phyloP scores from a whole-genome alignment of 2,113 vertebrate genomes.

The Meles meles region DNA sequence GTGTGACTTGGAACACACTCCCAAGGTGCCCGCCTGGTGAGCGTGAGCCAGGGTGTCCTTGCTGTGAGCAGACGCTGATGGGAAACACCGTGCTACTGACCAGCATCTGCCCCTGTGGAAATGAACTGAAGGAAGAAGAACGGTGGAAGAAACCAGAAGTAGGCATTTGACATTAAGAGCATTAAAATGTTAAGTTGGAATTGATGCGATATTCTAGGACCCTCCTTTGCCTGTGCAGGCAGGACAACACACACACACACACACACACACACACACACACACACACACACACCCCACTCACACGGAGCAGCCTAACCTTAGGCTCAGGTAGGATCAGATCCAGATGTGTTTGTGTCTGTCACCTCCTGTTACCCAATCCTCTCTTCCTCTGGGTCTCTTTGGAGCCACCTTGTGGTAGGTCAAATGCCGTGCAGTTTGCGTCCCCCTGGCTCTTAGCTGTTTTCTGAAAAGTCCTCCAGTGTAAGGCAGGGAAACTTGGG shows the following conservation, averaged over 20 bases:
- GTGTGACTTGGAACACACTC: not conserved
- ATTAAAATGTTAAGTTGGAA: not conserved
- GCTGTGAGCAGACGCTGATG: no score
- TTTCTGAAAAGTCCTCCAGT: not conserved
- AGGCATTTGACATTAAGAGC: not conserved
- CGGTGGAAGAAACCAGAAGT: not conserved
- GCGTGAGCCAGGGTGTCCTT: not conserved
- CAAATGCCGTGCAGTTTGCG: not conserved
- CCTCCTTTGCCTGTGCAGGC: not conserved
- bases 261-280: not conserved
- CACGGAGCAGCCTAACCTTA: no score
- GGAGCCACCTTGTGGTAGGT: not conserved
- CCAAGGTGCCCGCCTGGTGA: fast-evolving
- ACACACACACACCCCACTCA: not conserved
- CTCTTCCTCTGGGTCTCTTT: not conserved
- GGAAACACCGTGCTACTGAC: not conserved
- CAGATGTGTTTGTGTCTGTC: not conserved
- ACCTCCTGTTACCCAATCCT: not conserved
- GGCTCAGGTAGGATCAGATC: not conserved
- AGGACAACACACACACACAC: not conserved
- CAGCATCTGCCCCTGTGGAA: not conserved
- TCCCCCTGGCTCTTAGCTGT: not conserved
- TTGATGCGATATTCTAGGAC: not conserved
- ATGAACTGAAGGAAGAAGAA: not conserved
- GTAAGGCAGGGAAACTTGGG: no score